phyloP scores from a whole-genome alignment of 2,113 vertebrate species.

The Urocitellus parryii region DNA sequence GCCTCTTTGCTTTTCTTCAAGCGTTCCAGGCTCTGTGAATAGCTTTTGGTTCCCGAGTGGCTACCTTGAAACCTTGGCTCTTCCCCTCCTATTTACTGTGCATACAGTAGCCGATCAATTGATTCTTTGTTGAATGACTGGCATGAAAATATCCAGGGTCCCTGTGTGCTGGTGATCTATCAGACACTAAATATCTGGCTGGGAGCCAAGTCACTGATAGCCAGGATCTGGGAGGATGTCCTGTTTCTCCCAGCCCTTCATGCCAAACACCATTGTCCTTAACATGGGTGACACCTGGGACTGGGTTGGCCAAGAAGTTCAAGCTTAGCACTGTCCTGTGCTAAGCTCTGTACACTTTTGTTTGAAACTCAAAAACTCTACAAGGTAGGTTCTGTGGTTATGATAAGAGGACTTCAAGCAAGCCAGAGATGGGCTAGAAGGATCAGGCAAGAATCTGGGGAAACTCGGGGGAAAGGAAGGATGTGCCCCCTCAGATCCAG shows the following conservation, averaged over 20 bases:
- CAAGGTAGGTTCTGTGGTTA: background rate
- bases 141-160: background rate
- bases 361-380: background rate
- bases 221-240: background rate
- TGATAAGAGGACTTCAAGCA: background rate
- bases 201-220: no score
- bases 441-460: background rate
- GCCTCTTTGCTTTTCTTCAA: background rate
- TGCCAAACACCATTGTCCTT: background rate
- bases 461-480: background rate
- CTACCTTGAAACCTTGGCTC: background rate
- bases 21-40: background rate
- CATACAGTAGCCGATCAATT: background rate
- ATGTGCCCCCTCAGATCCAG: rapidly evolving
- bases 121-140: background rate
- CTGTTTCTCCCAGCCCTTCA: rapidly evolving
- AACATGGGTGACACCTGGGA: background rate
- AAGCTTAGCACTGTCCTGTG: background rate
- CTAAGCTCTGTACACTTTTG: background rate
- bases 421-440: background rate
- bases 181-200: background rate
- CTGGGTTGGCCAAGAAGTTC: background rate
- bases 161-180: background rate
- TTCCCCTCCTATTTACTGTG: background rate
- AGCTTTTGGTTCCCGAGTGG: background rate